Conservation (phyloP, 2,113 vertebrate genomes). For the Protobothrops flavoviridis region DNA sequence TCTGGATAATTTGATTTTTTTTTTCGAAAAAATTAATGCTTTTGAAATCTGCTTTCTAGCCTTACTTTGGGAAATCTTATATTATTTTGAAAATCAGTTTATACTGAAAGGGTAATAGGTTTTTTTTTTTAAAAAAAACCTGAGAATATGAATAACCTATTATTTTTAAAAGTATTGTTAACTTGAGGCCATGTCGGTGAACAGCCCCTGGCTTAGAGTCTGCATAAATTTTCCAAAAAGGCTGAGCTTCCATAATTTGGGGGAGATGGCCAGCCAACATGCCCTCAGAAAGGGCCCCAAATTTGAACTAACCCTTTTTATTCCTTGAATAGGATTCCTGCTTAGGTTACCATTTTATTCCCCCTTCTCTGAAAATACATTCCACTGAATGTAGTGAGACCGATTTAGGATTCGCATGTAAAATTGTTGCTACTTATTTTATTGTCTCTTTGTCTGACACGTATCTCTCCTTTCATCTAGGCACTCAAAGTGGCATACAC, state of each 20-base stretch:
- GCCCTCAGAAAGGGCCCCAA: neutral
- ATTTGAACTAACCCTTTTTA: no score
- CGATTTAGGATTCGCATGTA: neutral
- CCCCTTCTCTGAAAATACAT: neutral
- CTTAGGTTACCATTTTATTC: neutral
- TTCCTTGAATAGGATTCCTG: no score
- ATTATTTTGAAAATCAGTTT: neutral
- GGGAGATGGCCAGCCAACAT: neutral
- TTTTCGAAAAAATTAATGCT: neutral
- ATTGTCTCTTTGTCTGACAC: neutral
- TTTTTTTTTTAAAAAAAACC: neutral
- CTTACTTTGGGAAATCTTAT: neutral
- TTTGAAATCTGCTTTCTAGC: neutral
- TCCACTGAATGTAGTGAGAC: neutral
- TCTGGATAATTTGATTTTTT: neutral
- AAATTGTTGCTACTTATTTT: neutral
- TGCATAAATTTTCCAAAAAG: neutral
- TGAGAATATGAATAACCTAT: neutral
- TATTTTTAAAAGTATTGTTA: neutral
- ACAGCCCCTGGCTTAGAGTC: neutral
- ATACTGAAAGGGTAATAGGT: neutral
- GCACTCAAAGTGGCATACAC: neutral
- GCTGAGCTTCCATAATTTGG: neutral
- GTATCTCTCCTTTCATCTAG: neutral
- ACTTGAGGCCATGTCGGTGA: no score